A percentile compares a stretch with the other conserved stretches of the same genome.
Evolutionary conservation across 2,888 invertebrate species (phyloP).

Genomic region (Polydesmus complanatus): DNA sequence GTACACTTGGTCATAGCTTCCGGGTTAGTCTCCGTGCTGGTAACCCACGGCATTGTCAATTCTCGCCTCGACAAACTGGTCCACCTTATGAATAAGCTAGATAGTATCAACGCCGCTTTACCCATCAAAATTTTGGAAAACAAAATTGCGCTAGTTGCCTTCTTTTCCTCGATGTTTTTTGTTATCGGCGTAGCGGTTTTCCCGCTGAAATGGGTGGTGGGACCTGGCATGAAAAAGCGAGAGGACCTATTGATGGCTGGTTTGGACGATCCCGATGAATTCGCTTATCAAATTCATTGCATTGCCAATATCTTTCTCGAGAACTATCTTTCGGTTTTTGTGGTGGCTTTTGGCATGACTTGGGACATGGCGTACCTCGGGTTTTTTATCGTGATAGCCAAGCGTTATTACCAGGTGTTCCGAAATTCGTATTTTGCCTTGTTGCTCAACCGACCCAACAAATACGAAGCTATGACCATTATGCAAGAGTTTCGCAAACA

Average conservation of each 20-base stretch:
- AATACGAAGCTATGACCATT: background rate
- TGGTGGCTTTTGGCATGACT: background rate
- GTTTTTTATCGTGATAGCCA: slow-evolving; percentile 3
- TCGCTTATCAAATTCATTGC: background rate
- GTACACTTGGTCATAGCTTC: slow-evolving; percentile 3
- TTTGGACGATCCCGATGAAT: too few species aligned
- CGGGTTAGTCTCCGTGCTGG: background rate
- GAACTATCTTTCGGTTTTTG: background rate
- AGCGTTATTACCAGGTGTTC: background rate
- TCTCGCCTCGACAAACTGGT: background rate
- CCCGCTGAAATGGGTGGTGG: background rate
- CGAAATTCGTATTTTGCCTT: background rate
- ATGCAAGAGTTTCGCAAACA: slow-evolving; percentile 15
- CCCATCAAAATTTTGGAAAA: background rate
- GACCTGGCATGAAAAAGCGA: background rate
- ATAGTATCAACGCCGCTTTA: background rate
- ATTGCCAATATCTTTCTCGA: background rate
- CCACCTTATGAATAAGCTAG: background rate
- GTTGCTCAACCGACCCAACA: background rate
- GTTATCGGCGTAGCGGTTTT: background rate
- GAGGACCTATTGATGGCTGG: background rate
- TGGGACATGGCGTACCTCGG: slow-evolving; percentile 3
- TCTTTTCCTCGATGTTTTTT: background rate
- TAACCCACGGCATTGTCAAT: slow-evolving; percentile 7
- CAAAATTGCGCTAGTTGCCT: background rate